Evolutionary conservation across 2,797 vertebrate genomes (phyloP).

Genomic region (Crocidura indochinensis): DNA sequence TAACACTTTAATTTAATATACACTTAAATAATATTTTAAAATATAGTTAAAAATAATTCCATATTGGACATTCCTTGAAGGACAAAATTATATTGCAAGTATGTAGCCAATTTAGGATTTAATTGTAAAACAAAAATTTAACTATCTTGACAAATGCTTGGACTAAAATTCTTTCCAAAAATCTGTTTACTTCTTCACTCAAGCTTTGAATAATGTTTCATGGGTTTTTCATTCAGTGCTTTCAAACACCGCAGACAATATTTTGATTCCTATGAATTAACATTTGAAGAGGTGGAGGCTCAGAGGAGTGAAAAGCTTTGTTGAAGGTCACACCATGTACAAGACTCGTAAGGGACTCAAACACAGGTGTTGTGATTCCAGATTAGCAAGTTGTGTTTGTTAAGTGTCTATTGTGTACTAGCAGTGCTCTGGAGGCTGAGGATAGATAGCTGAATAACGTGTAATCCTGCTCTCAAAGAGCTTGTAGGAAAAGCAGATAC

Average conservation of each 20-base stretch:
- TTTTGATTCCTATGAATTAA: conserved; percentile 47
- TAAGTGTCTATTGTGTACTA: background rate
- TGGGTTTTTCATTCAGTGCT: conserved; percentile 29
- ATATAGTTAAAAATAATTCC: conserved; percentile 23
- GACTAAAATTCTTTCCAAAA: conserved; percentile 41
- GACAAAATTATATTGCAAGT: background rate
- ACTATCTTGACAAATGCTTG: conserved; percentile 59
- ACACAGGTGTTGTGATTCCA: conserved; percentile 38
- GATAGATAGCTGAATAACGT: background rate
- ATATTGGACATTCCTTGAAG: background rate
- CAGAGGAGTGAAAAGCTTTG: conserved; percentile 35
- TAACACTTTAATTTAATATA: conserved; percentile 1
- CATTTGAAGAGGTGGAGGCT: conserved; percentile 39
- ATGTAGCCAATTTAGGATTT: conserved; percentile 25
- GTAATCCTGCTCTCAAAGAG: background rate
- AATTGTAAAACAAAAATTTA: conserved; percentile 49
- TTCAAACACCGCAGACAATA: conserved; percentile 9
- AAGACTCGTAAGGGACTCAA: background rate
- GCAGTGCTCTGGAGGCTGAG: background rate
- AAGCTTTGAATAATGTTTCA: background rate
- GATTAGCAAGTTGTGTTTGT: conserved; percentile 25
- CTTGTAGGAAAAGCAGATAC: background rate
- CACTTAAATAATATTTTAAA: conserved; percentile 45
- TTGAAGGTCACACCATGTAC: conserved; percentile 36
- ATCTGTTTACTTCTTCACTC: conserved; percentile 50